A percentile compares a stretch with the other conserved stretches of the same genome.
These are phyloP conservation scores for Chelonus formosanus DNA, from an alignment of 2,888 invertebrate species.

Conservation along the genomic window DNA sequence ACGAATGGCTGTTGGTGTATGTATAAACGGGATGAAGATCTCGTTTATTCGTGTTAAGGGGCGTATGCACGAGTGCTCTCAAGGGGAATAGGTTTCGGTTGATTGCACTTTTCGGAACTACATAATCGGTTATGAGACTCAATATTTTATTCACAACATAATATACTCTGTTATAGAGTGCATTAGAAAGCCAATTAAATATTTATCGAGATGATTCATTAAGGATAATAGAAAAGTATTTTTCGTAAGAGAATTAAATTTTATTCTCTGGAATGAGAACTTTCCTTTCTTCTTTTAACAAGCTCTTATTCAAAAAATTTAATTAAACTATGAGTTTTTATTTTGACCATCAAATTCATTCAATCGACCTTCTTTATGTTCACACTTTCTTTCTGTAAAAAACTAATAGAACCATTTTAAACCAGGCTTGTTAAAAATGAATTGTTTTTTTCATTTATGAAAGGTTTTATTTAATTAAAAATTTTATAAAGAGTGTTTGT, in stretches of 20 bases:
- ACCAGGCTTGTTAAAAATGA: too few species aligned
- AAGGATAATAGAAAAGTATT: background rate
- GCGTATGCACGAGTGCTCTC: slow-evolving; percentile 18
- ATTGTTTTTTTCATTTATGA: too few species aligned
- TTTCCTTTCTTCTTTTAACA: too few species aligned
- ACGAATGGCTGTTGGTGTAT: background rate
- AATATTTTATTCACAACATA: slow-evolving; percentile 10
- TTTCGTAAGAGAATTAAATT: background rate
- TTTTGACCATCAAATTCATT: too few species aligned
- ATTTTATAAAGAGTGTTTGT: too few species aligned
- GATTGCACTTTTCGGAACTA: slow-evolving; percentile 25
- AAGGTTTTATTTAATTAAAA: too few species aligned
- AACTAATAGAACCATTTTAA: too few species aligned
- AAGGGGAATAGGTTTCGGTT: slow-evolving; percentile 4
- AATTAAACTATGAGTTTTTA: too few species aligned
- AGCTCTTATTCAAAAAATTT: too few species aligned
- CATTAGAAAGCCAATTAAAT: background rate
- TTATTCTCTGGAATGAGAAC: too few species aligned
- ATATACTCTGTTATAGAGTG: background rate
- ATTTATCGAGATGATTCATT: slow-evolving; percentile 1
- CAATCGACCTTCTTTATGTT: too few species aligned
- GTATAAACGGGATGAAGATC: slow-evolving; percentile 16
- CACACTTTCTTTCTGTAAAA: too few species aligned
- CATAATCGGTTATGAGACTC: slow-evolving; percentile 21
- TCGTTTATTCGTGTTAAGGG: slow-evolving; percentile 15